Conservation (phyloP, 2,113 vertebrate species). For the Bettongia penicillata region DNA sequence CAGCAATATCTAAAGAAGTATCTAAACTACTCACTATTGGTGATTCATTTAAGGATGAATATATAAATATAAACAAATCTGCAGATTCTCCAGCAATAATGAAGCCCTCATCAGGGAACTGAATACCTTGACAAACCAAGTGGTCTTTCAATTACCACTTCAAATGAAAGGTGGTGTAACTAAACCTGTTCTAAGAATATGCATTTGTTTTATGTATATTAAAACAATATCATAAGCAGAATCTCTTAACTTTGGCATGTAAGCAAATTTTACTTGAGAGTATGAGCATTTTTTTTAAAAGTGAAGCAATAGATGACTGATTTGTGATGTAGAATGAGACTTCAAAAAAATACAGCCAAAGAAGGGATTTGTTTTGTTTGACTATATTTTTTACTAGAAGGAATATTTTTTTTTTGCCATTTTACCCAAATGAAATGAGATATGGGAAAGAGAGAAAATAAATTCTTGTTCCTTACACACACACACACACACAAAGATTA, state of each 20-base stretch:
- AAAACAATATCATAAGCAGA: neutral
- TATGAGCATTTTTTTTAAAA: too few species aligned
- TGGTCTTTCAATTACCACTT: neutral
- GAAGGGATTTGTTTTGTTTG: too few species aligned
- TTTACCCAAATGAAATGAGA: too few species aligned
- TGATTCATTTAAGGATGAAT: neutral
- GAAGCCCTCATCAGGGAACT: neutral
- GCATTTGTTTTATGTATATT: neutral
- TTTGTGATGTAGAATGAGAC: neutral
- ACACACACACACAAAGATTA: too few species aligned
- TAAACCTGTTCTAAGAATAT: neutral
- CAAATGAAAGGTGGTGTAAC: neutral
- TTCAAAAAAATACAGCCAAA: too few species aligned
- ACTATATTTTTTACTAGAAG: too few species aligned
- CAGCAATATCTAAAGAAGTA: neutral
- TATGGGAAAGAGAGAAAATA: too few species aligned
- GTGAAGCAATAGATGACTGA: too few species aligned
- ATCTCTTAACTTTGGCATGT: neutral
- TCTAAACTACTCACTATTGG: neutral
- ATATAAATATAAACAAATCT: neutral
- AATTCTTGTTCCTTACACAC: too few species aligned
- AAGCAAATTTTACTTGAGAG: too few species aligned
- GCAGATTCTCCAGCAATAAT: neutral
- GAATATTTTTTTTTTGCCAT: too few species aligned
- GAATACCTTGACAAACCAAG: neutral